Evolutionary conservation across 2,113 vertebrate genomes (phyloP), one percentile per base, ranked within the genome.

Genomic region (Prochilodus magdalenae): DNA sequence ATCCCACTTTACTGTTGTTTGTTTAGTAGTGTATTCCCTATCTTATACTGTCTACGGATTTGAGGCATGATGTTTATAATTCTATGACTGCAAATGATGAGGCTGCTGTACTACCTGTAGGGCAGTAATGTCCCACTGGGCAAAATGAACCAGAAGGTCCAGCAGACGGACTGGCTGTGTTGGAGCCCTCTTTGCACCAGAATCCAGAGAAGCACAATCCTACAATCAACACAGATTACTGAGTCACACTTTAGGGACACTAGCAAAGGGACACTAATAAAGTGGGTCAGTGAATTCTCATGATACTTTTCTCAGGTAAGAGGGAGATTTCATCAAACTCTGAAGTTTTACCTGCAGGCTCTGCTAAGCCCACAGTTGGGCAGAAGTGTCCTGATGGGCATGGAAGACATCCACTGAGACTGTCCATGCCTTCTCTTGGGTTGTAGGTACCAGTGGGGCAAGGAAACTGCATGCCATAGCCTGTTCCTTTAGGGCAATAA

Each of bases 311-410:
- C 44, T 67, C 74, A 44, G 7, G 26, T 27, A 55, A 51, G 16
- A 51, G 49, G 49, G 49, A 16, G 49, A 55, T 36, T 47, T 33
- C 12, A 20, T 22, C 20, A 55, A 55, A 20, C 3, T 6, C 14
- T 29, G 2, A 51, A 53, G 15, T 51, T 18, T 20, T 83, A 97
- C 97, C 97, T 95, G 95, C 92, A 0, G 97, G 96, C 66, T 92
- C 90, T 53, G 87, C 84, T 29, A 96, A 92, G 16, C 96, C 97
- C 7, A 89, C 60, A 33, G 66, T 79, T 62, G 93, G 90, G 87
- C 97, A 98, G 86, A 95, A 97, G 79, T 94, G 95, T 77, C 98
- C 98, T 57, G 93, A 82, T 15, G 94, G 91, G 86, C 97, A 99
- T 0, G 73, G 86, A 0, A 94, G 77, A 78, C 97, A 99, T 65